Conservation (phyloP, 35 echinoderm and acorn worm species). For the Anneissia japonica region DNA sequence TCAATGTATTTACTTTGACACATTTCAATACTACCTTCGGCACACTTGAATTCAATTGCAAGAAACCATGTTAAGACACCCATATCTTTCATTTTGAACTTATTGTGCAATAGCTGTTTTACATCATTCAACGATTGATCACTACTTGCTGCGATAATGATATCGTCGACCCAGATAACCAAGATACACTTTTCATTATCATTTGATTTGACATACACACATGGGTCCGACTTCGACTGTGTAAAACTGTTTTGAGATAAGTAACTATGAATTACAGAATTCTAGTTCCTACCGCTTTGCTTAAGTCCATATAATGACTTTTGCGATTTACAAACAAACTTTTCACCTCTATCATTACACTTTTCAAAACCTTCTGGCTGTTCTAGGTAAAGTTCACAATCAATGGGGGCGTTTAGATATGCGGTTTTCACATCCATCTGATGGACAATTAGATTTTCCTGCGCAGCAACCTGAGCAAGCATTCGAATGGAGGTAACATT, state of each 20-base stretch:
- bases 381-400: slow-evolving; percentile 32
- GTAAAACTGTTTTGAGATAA: slow-evolving; percentile 5
- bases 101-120: not conserved
- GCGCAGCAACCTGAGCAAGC: slow-evolving; percentile 23
- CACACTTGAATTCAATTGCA: too few species aligned
- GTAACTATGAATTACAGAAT: slow-evolving; percentile 19
- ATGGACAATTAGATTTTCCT: slow-evolving; percentile 35
- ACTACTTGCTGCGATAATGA: slow-evolving; percentile 16
- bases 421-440: slow-evolving; percentile 46
- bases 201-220: slow-evolving; percentile 13
- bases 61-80: too few species aligned
- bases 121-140: not conserved
- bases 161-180: slow-evolving; percentile 37
- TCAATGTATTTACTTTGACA: too few species aligned
- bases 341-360: not conserved
- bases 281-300: slow-evolving; percentile 46
- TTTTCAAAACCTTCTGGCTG: slow-evolving; percentile 40
- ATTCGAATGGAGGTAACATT: slow-evolving; percentile 23
- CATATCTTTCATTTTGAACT: too few species aligned
- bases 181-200: not conserved
- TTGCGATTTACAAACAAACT: slow-evolving; percentile 22
- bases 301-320: slow-evolving; percentile 42
- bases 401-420: slow-evolving; percentile 35
- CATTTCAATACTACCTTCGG: too few species aligned
- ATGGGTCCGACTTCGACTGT: not conserved